Evolutionary conservation across 2,113 vertebrate species (phyloP).

Genomic region (Podocnemis expansa): DNA sequence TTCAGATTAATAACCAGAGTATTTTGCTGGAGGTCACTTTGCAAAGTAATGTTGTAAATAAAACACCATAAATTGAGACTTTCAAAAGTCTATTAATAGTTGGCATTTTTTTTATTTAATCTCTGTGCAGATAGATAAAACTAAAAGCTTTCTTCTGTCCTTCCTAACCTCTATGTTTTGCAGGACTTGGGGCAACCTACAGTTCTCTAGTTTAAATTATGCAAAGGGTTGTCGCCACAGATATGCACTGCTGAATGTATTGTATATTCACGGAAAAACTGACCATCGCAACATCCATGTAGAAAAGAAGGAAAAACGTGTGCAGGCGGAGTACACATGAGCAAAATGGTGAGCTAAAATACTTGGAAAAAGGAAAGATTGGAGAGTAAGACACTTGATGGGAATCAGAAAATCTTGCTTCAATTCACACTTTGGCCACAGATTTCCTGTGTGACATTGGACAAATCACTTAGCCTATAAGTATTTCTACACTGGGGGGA

Average conservation of each 20-base stretch:
- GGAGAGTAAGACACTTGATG: not conserved
- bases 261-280: not conserved
- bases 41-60: constrained; percentile 64
- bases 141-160: constrained; percentile 4
- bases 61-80: constrained; percentile 44
- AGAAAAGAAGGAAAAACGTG: accelerated
- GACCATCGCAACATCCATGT: not conserved
- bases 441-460: constrained; percentile 9
- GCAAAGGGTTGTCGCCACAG: not conserved
- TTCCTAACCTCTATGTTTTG: constrained; percentile 14
- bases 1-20: constrained; percentile 64
- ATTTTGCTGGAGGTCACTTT: constrained; percentile 60
- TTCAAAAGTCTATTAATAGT: constrained; percentile 43
- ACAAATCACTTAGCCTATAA: not conserved
- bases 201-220: constrained; percentile 18
- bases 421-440: constrained; percentile 21
- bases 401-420: constrained; percentile 3
- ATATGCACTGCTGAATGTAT: not conserved
- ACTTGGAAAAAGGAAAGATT: not conserved
- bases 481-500: not conserved
- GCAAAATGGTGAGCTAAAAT: not conserved
- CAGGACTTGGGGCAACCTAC: not conserved
- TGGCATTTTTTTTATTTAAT: constrained; percentile 39
- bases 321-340: not conserved
- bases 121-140: not conserved